A percentile compares a stretch with the other conserved stretches of the same genome.
Evolutionary conservation across 1,140 invertebrate species (phyloP).

Genomic region (Drosophila santomea): DNA sequence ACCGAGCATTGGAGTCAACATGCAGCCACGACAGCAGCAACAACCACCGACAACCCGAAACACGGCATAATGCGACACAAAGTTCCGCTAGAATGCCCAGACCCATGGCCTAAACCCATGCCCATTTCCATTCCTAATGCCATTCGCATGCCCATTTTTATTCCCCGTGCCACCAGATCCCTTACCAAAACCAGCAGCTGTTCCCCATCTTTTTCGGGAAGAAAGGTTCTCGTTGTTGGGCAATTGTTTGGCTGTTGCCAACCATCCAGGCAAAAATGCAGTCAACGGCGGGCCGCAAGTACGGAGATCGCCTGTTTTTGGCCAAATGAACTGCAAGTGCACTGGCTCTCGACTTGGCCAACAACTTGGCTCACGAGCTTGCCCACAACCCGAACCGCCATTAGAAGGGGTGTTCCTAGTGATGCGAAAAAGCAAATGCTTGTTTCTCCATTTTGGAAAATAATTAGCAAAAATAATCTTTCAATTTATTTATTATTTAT

Average conservation of each 20-base stretch:
- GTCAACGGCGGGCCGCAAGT: slow-evolving; percentile 14
- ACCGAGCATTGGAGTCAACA: slow-evolving; percentile 71
- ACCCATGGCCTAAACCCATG: slow-evolving; percentile 50
- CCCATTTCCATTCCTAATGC: slow-evolving; percentile 1
- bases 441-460: not conserved
- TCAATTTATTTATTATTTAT: too few species aligned
- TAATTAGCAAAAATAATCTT: not conserved
- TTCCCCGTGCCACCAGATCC: slow-evolving; percentile 19
- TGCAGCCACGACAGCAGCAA: slow-evolving; percentile 75
- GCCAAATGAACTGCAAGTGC: slow-evolving; percentile 75
- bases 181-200: slow-evolving; percentile 21
- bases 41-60: slow-evolving; percentile 52
- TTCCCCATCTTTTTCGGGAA: slow-evolving; percentile 42
- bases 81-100: slow-evolving; percentile 77
- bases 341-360: slow-evolving; percentile 46
- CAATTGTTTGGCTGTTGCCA: slow-evolving; percentile 32
- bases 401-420: slow-evolving; percentile 4
- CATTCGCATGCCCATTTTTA: slow-evolving; percentile 1
- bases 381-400: slow-evolving; percentile 15
- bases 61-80: slow-evolving; percentile 78
- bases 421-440: not conserved
- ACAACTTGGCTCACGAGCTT: slow-evolving; percentile 65
- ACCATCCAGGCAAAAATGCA: slow-evolving; percentile 39
- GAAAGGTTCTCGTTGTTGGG: slow-evolving; percentile 55
- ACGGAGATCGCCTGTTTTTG: slow-evolving; percentile 58